These are phyloP conservation scores for Habrosyne pyritoides DNA, from an alignment of 2,888 invertebrate species.

Conservation along the genomic window DNA sequence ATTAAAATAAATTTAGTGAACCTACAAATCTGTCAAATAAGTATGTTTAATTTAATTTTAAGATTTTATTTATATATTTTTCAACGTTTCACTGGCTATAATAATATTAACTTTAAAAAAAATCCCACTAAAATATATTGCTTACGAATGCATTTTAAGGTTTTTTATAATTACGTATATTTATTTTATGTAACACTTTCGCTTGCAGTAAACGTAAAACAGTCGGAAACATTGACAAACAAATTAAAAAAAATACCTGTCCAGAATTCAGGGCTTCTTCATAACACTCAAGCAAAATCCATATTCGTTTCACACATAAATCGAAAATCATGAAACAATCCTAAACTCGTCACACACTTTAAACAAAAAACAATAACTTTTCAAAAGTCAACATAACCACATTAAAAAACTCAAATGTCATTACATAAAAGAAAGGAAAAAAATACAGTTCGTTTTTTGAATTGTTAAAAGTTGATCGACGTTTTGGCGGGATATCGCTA, in stretches of 20 bases:
- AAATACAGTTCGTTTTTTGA: background rate
- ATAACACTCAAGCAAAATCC: slow-evolving; percentile 3
- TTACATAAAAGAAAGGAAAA: background rate
- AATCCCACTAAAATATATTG: no score
- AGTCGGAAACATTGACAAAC: background rate
- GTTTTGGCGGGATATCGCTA: slow-evolving; percentile 7
- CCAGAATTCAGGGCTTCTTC: slow-evolving; percentile 4
- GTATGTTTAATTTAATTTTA: no score
- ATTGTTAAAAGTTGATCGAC: slow-evolving; percentile 5
- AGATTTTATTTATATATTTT: no score
- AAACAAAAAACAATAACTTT: background rate
- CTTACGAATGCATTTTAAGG: no score
- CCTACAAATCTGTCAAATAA: no score
- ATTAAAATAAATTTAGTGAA: no score
- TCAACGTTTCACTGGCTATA: no score
- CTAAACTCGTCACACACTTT: no score
- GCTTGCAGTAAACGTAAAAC: no score
- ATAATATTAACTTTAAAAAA: no score
- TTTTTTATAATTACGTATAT: background rate
- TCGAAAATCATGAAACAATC: background rate
- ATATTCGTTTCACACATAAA: background rate
- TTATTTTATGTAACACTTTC: no score
- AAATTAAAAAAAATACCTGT: background rate
- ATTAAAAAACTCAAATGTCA: background rate
- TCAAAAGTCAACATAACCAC: background rate